phyloP scores from a whole-genome alignment of 2,113 vertebrate species.

The Zapus hudsonius region DNA sequence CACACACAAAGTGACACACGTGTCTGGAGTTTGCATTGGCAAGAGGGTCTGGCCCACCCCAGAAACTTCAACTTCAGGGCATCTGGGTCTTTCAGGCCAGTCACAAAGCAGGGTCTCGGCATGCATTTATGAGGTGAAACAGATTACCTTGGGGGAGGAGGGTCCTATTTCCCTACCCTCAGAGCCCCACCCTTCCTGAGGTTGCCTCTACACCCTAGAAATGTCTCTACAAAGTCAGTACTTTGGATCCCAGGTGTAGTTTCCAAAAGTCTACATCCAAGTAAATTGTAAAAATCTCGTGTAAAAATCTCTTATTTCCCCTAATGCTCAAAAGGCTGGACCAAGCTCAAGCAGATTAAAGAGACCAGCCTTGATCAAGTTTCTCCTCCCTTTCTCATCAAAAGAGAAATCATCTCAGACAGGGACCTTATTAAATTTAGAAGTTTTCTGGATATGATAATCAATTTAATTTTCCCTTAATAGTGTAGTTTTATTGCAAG shows the following conservation, averaged over 20 bases:
- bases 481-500: background rate
- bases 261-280: background rate
- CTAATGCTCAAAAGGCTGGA: background rate
- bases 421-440: background rate
- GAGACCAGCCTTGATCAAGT: background rate
- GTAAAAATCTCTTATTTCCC: conserved; percentile 19
- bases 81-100: background rate
- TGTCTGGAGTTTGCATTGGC: too few species aligned
- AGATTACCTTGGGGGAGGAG: background rate
- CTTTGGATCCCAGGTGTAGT: too few species aligned
- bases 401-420: conserved; percentile 21
- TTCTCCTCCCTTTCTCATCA: background rate
- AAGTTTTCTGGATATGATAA: background rate
- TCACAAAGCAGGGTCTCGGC: background rate
- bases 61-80: background rate
- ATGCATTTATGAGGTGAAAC: background rate
- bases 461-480: conserved; percentile 14
- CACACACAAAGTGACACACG: too few species aligned
- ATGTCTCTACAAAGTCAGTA: background rate
- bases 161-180: background rate
- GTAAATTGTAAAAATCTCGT: conserved; percentile 35
- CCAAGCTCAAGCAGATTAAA: background rate
- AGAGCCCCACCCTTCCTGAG: background rate
- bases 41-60: too few species aligned
- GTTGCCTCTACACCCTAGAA: background rate